Conservation (phyloP, 2,113 vertebrate species). For the Polypterus senegalus region DNA sequence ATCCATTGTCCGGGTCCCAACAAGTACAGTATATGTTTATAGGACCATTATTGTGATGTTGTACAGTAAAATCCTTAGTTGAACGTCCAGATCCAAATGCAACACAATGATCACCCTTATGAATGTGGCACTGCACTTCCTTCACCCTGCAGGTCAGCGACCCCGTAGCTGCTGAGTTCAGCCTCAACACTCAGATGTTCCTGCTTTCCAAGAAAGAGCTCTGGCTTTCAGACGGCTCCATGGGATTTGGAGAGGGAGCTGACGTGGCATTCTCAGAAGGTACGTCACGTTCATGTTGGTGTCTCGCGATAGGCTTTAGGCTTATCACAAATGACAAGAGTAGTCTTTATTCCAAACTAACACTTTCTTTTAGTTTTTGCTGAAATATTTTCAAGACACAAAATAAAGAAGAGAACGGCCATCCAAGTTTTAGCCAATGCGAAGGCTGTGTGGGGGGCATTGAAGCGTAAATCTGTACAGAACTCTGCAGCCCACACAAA, state of each 20-base stretch:
- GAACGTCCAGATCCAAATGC: background rate
- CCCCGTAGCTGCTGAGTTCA: conserved; percentile 66
- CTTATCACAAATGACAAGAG: no score
- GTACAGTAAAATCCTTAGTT: background rate
- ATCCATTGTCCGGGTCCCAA: no score
- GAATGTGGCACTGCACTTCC: background rate
- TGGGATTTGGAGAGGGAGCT: conserved; percentile 64
- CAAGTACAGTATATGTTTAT: background rate
- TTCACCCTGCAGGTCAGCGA: conserved; percentile 53
- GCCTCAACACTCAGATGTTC: conserved; percentile 68
- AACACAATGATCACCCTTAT: background rate
- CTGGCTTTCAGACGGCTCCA: conserved; percentile 63
- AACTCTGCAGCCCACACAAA: no score
- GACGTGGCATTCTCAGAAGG: conserved; percentile 64
- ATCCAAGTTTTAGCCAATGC: no score
- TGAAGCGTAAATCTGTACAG: no score
- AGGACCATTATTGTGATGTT: background rate
- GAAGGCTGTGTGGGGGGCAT: no score
- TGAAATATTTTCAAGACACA: no score
- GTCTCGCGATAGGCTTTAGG: no score
- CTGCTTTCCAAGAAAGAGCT: conserved; percentile 61
- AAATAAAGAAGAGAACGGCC: no score
- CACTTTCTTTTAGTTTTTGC: no score
- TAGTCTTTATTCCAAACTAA: no score
- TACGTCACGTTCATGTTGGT: conserved; percentile 18